Conservation (phyloP, 2,888 invertebrate genomes). For the Conistra vaccinii region DNA sequence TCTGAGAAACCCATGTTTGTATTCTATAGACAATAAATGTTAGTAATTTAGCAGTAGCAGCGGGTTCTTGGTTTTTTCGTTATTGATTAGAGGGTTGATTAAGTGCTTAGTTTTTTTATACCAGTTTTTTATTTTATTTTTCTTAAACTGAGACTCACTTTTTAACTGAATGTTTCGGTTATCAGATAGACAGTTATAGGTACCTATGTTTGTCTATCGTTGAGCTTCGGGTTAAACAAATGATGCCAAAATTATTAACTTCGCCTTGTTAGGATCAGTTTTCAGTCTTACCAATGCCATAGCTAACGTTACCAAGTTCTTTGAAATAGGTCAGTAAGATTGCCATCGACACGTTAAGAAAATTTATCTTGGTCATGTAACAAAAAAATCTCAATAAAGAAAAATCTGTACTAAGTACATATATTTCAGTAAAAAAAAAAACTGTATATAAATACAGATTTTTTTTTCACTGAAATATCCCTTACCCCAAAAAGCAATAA, state of each 20-base stretch:
- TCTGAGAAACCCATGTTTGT: conserved; percentile 14
- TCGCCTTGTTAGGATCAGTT: neutral
- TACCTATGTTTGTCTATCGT: neutral
- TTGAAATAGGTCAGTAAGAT: neutral
- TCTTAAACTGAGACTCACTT: neutral
- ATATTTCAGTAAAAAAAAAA: too few species aligned
- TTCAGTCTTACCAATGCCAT: neutral
- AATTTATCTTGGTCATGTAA: too few species aligned
- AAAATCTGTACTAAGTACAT: too few species aligned
- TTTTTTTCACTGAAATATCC: too few species aligned
- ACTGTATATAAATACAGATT: too few species aligned
- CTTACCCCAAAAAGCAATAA: too few species aligned
- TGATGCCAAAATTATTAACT: neutral
- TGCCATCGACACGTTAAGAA: too few species aligned
- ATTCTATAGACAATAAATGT: neutral
- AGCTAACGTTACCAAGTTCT: too few species aligned
- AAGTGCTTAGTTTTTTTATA: too few species aligned
- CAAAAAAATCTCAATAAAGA: neutral
- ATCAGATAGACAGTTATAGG: too few species aligned
- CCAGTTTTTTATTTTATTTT: too few species aligned
- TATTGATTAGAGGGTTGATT: neutral
- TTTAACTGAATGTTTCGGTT: neutral
- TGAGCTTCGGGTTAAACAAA: neutral
- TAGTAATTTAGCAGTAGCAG: too few species aligned
- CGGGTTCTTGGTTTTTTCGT: neutral